Conservation (phyloP, 2,888 invertebrate genomes). For the Tridacna crocea region DNA sequence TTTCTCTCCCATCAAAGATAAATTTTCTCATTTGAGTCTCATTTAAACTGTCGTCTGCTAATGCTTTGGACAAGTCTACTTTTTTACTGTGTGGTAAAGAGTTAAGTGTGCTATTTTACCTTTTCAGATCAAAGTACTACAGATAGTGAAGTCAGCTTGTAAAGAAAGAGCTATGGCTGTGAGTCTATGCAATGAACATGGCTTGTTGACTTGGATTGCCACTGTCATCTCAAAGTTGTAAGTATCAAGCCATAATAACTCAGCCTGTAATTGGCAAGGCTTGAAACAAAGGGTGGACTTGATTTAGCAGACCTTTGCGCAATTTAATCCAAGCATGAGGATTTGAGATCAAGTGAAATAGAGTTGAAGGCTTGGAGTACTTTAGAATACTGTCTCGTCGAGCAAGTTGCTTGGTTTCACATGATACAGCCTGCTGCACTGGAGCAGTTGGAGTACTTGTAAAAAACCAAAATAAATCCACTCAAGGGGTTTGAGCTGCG, state of each 20-base stretch:
- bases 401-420: no score
- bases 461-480: no score
- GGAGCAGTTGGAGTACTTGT: no score
- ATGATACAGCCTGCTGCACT: no score
- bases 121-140: conserved; percentile 87
- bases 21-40: not conserved
- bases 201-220: conserved; percentile 90
- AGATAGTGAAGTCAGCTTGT: conserved; percentile 88
- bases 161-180: conserved; percentile 88
- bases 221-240: conserved; percentile 60
- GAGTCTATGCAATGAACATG: conserved; percentile 88
- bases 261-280: not conserved
- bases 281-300: not conserved
- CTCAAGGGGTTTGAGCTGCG: not conserved
- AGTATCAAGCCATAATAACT: conserved; percentile 27
- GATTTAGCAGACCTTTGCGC: not conserved
- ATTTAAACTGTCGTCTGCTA: not conserved
- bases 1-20: not conserved
- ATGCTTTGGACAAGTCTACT: not conserved
- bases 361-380: no score
- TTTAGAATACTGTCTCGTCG: no score
- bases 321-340: not conserved
- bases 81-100: not conserved
- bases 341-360: no score
- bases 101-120: no score